Evolutionary conservation across 2,888 invertebrate genomes (phyloP), one percentile per base, ranked within the genome.

Genomic region (Cheilosia scutellata): DNA sequence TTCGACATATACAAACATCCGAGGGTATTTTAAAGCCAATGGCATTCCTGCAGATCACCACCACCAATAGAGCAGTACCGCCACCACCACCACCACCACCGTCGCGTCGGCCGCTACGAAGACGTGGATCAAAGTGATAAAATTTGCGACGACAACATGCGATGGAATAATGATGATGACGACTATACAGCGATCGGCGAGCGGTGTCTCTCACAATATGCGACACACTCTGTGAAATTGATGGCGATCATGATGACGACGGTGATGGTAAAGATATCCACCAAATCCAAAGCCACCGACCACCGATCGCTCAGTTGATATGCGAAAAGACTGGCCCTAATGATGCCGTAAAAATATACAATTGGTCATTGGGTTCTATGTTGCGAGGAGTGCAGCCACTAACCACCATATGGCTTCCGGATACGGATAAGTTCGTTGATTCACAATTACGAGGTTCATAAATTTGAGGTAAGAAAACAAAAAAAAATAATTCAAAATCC

Each of bases 81-180:
- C 7, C 5, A 25, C 25, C 11, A 25, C 51, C 11, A n/a, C 63
- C 75, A 68, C 70, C 20, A 2, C 20, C 20, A 20, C 20, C 20
- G 20, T 20, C 20, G 20, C 20, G 20, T 20, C 20, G 20, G 63
- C 49, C 66, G 77, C 63, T 57, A 62, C 62, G 66, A 49, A 74
- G 70, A 75, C 79, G 79, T 79, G 83, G 84, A 84, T 84, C 80
- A 84, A 84, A 84, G 80, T 84, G 84, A 84, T 84, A 84, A 84
- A 84, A 84, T 80, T 84, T 80, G 79, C 84, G 80, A 84, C 80
- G 84, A 84, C 84, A 84, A 80, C 80, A 79, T 79, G 80, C 84
- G 66, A 80, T 79, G 80, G 80, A 80, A 84, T 80, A 84, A 84
- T 76, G 84, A 84, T 84, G 84, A 80, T 66, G 84, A 71, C 53